These are phyloP conservation scores for Tragopan temminckii DNA, from an alignment of 2,797 vertebrate genomes.

Conservation along the genomic window DNA sequence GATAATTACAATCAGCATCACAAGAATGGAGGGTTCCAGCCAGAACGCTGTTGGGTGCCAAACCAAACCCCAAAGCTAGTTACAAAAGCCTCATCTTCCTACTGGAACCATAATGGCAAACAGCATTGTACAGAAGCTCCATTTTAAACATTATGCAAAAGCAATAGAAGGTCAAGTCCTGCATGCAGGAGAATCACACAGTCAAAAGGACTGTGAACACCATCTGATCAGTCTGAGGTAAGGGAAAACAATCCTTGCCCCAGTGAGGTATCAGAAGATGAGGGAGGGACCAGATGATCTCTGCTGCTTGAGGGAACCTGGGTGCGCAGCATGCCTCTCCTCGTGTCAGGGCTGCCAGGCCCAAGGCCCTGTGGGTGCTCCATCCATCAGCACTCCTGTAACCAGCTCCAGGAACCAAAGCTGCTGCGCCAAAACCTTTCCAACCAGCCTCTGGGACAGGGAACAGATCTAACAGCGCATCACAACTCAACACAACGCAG, in stretches of 20 bases:
- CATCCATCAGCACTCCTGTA: background rate
- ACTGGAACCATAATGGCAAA: background rate
- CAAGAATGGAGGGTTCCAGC: background rate
- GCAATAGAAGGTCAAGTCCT: background rate
- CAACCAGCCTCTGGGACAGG: background rate
- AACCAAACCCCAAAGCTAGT: conserved; percentile 22
- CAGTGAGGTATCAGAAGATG: background rate
- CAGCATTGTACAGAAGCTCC: background rate
- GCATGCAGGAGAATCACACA: background rate
- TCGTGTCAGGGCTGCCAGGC: rapidly evolving
- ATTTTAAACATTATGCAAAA: background rate
- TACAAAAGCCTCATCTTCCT: background rate
- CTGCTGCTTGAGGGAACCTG: background rate
- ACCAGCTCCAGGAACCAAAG: background rate
- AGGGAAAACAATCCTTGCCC: background rate
- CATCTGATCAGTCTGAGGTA: background rate
- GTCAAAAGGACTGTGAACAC: background rate
- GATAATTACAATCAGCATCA: background rate
- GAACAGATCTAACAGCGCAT: background rate
- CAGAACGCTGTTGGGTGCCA: background rate
- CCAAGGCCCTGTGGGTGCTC: background rate
- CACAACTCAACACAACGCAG: rapidly evolving
- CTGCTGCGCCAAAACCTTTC: background rate
- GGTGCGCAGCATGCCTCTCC: rapidly evolving
- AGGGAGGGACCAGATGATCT: background rate